Percentiles rank a stretch among this genome's conserved stretches.
These are phyloP conservation scores for Crenichthys baileyi DNA, from an alignment of 2,797 vertebrate genomes.

Conservation along the genomic window DNA sequence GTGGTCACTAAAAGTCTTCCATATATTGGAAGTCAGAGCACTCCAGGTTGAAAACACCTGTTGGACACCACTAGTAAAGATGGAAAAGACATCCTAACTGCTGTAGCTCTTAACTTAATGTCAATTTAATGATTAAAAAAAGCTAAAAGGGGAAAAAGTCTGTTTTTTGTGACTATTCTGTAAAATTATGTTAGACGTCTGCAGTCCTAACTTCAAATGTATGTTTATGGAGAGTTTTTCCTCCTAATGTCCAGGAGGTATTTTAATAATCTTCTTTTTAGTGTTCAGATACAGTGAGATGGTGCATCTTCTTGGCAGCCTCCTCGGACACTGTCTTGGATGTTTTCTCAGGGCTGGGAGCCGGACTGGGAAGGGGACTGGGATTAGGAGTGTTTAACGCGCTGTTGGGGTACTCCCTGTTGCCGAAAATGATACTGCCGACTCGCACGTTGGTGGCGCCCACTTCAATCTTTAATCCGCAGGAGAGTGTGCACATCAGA, in stretches of 20 bases:
- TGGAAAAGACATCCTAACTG: conserved; percentile 32
- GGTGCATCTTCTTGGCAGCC: conserved; percentile 73
- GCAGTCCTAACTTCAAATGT: conserved; percentile 28
- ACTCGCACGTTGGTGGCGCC: conserved; percentile 94
- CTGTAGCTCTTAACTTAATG: conserved; percentile 24
- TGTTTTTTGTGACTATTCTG: conserved; percentile 41
- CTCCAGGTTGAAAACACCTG: conserved; percentile 36
- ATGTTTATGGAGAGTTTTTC: conserved; percentile 21
- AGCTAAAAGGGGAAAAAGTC: conserved; percentile 51
- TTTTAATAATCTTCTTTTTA: conserved; percentile 61
- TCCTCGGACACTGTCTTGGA: conserved; percentile 77
- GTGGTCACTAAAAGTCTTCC: conserved; percentile 25
- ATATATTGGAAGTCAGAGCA: conserved; percentile 41
- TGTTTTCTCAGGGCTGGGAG: conserved; percentile 79
- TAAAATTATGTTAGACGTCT: conserved; percentile 34
- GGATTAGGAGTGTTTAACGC: conserved; percentile 80
- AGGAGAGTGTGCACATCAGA: background rate
- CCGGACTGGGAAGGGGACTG: conserved; percentile 69
- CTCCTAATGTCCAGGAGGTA: conserved; percentile 18
- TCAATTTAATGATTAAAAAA: conserved; percentile 50
- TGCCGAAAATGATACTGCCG: conserved; percentile 96
- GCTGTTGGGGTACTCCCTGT: conserved; percentile 88
- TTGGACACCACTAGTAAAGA: conserved; percentile 33
- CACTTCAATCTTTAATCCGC: conserved; percentile 87
- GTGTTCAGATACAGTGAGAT: conserved; percentile 76